Base-by-base conservation (phyloP, 2,797 vertebrate species). In the Premnoplex brunnescens region DNA sequence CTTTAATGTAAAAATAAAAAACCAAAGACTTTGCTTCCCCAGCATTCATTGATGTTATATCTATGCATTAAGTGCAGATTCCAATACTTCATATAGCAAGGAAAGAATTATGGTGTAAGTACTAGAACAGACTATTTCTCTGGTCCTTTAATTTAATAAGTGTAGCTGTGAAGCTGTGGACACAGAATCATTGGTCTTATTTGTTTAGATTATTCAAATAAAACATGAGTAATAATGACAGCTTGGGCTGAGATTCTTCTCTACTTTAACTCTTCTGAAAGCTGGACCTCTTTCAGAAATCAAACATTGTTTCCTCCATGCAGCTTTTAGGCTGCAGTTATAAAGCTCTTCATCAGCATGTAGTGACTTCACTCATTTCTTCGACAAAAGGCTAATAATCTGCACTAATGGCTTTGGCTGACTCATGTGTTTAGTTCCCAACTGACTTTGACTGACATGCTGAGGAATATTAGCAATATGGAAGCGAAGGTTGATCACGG, bases 1-100 rank as follows among this genome's bases (percentile, higher is more conserved):
- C 49, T 90, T 93, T 88, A 96, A 96, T 94, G 89, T 74, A 88
- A 93, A 95, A 96, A 88, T 89, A 78, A 93, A 93, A 95, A 74
- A 9, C 1, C 20, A 48, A 46, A 66, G 44, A 28, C 21, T 83
- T 91, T 90, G 17, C 60, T 87, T 85, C 52, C 27, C 59, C 23
- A 71, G 46, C n/a, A 64, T 78, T 88, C 92, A 62, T 80, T 71
- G 89, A 93, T 89, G 54, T 88, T 94, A 56, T 68, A 94, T 59
- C 80, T 81, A 14, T 79, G 43, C 56, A 52, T 82, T 95, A 93
- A 94, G 69, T 80, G 75, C 79, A 80, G 52, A 34, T 19, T 85
- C 48, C 77, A 71, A 83, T 88, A 56, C 69, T 95, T 96, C 63
- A 88, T 74, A 79, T 32, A 49, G 36, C 36, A 80, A 82, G 84